These are phyloP conservation scores for Cottoperca gobio DNA, from an alignment of 2,797 vertebrate species.

Conservation along the genomic window DNA sequence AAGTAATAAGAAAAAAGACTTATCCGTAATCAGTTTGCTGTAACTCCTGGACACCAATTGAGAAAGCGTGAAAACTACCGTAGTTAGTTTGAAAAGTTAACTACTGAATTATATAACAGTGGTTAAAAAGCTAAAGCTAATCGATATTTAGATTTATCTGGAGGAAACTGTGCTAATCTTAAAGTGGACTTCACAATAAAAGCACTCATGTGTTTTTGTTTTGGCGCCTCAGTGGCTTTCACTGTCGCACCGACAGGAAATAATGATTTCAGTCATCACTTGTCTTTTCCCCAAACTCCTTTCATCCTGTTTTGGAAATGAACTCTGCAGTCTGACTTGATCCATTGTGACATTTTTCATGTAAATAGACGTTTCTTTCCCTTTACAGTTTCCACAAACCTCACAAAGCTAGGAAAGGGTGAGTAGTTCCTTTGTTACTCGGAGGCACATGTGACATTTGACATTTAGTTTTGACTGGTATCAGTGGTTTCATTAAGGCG, in stretches of 20 bases:
- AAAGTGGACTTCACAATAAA: not conserved
- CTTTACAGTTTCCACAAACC: conserved; percentile 4
- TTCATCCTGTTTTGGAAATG: conserved; percentile 20
- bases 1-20: too few species aligned
- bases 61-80: not conserved
- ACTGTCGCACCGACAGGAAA: not conserved
- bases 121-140: not conserved
- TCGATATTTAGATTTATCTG: not conserved
- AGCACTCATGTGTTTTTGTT: not conserved
- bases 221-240: not conserved
- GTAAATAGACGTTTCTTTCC: not conserved
- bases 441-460: not conserved
- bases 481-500: conserved; percentile 14
- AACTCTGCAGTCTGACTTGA: not conserved
- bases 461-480: conserved; percentile 13
- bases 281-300: not conserved
- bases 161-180: not conserved
- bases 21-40: not conserved
- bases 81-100: not conserved
- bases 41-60: not conserved
- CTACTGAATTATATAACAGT: too few species aligned
- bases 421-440: not conserved
- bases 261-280: not conserved
- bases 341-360: not conserved
- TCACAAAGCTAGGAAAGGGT: conserved; percentile 46